phyloP scores from a whole-genome alignment of 2,113 vertebrate species.

The Agelaius tricolor region DNA sequence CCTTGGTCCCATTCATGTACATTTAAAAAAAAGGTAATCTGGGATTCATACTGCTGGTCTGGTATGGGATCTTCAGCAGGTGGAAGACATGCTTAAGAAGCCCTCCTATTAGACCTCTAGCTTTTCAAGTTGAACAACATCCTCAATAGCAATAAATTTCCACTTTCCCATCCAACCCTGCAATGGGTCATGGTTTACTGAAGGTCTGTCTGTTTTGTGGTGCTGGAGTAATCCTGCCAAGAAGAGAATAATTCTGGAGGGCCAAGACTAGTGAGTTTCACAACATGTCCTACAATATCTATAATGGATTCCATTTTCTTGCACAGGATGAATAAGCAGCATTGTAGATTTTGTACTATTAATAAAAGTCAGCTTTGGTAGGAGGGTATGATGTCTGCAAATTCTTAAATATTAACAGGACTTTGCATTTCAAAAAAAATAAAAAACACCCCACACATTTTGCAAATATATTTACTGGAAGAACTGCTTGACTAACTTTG shows the following conservation, averaged over 20 bases:
- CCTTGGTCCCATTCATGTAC: accelerated
- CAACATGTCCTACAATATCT: neutral
- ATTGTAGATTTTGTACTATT: neutral
- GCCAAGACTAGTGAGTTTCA: neutral
- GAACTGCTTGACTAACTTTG: neutral
- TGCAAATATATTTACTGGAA: neutral
- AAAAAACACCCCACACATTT: neutral
- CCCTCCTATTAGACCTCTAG: neutral
- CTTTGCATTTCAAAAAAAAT: neutral
- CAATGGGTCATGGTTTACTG: neutral
- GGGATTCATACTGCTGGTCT: neutral
- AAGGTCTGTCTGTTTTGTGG: neutral
- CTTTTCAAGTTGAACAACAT: neutral
- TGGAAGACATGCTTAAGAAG: neutral
- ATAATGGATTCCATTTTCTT: neutral
- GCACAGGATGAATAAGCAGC: accelerated
- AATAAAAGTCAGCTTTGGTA: neutral
- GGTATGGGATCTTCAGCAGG: no score
- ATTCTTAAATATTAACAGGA: neutral
- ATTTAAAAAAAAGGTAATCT: neutral
- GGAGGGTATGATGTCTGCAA: neutral
- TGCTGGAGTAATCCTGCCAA: neutral
- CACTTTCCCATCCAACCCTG: neutral
- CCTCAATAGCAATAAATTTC: neutral
- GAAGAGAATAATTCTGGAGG: neutral